Evolutionary conservation across 2,113 vertebrate species (phyloP), one percentile per base, ranked within the genome.

Genomic region (Eudyptes chrysolophus): DNA sequence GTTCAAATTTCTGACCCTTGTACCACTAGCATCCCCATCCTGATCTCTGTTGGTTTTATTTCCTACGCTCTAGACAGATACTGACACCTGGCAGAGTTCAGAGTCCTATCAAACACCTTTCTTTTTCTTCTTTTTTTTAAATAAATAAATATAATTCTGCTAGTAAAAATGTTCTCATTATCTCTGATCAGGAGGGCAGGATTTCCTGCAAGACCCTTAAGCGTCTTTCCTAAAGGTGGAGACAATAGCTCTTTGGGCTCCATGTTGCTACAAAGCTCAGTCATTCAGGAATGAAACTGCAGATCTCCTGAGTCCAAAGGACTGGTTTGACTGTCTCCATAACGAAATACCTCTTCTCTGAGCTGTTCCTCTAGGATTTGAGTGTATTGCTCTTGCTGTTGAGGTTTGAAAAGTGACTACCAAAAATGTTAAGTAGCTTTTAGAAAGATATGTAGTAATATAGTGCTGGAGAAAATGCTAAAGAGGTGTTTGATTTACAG

Each of bases 401-500:
- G 36, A 62, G 83, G 17, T 30, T 62, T 51, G 68, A 18, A 40
- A 58, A 84, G 55, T 5, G 69, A 40, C 25, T 30, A 8, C 16
- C 40, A 10, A 75, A 58, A 55, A 42, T 1, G 6, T 57, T 11
- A 11, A 86, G 57, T 25, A 52, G 72, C 55, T 92, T 66, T 70
- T 55, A 25, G 55, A 24, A 80, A 52, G 40, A 44, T 2, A 2
- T 0, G 16, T 12, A 17, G 25, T 18, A 15, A 22, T 5, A 3
- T 0, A 34, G 36, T 11, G 52, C 58, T 89, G 92, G 75, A 79
- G 87, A 32, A 46, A 55, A 10, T 68, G 42, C 68, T 70, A 3
- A 34, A 62, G 78, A 58, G n/a, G 26, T 11, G 34, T 64, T 82
- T 19, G 74, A 58, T 78, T 38, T 75, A 18, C 51, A 36, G n/a